Evolutionary conservation across 2,113 vertebrate species (phyloP).

Genomic region (Typhlomys cinereus): DNA sequence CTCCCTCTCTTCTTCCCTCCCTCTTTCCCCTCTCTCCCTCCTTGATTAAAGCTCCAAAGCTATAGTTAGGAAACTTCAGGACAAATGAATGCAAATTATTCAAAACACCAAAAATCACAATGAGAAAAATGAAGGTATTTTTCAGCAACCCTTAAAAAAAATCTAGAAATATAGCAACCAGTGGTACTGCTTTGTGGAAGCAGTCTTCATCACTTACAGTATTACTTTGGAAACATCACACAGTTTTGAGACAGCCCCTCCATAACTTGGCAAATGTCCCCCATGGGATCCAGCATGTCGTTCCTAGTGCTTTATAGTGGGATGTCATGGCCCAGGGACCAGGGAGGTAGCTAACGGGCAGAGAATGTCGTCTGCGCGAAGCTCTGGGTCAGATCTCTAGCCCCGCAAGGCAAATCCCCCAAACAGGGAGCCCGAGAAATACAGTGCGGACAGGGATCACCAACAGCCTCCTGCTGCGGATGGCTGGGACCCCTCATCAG

Average conservation of each 20-base stretch:
- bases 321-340: not conserved
- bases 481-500: no score
- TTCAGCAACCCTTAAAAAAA: not conserved
- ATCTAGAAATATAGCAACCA: not conserved
- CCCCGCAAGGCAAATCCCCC: not conserved
- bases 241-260: not conserved
- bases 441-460: no score
- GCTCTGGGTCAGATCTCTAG: not conserved
- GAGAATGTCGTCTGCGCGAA: no score
- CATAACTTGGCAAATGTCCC: not conserved
- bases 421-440: not conserved
- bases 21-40: not conserved
- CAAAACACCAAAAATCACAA: not conserved
- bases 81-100: slow-evolving; percentile 12
- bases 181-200: not conserved
- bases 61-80: not conserved
- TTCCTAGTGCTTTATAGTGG: not conserved
- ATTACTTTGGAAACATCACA: not conserved
- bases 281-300: not conserved
- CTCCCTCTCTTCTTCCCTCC: not conserved
- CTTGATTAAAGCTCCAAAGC: not conserved
- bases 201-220: not conserved
- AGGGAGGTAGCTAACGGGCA: not conserved
- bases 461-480: no score
- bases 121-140: slow-evolving; percentile 2